These are phyloP conservation scores for Hyppa rectilinea DNA, from an alignment of 2,888 invertebrate genomes.

Conservation along the genomic window DNA sequence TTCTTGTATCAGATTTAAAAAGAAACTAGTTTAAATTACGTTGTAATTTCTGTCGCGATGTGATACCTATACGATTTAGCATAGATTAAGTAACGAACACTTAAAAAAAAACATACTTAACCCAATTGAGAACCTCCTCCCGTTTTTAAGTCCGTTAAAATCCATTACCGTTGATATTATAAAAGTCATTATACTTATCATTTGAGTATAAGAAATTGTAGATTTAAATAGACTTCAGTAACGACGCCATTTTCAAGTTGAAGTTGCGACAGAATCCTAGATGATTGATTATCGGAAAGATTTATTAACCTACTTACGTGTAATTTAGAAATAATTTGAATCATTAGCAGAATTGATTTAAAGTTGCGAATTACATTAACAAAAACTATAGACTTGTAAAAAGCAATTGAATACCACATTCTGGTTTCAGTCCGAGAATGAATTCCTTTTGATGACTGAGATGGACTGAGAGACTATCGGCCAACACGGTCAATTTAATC, in stretches of 20 bases:
- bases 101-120: no score
- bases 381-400: background rate
- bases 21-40: conserved; percentile 1
- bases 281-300: conserved; percentile 60
- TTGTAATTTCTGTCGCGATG: conserved; percentile 4
- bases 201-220: conserved; percentile 33
- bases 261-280: conserved; percentile 45
- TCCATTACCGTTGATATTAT: conserved; percentile 32
- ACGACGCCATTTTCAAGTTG: conserved; percentile 35
- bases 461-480: background rate
- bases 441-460: background rate
- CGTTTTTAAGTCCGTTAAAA: no score
- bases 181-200: conserved; percentile 34
- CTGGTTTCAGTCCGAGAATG: background rate
- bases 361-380: conserved; percentile 12
- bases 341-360: conserved; percentile 29
- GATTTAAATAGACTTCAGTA: conserved; percentile 33
- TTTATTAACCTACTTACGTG: conserved; percentile 46
- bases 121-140: no score
- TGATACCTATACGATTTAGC: background rate
- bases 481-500: conserved; percentile 28
- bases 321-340: conserved; percentile 39
- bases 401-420: conserved; percentile 15
- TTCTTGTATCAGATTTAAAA: conserved; percentile 35
- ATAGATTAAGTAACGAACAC: no score